Evolutionary conservation across 2,797 vertebrate species (phyloP), one percentile per base, ranked within the genome.

Genomic region (Linurgus olivaceus): DNA sequence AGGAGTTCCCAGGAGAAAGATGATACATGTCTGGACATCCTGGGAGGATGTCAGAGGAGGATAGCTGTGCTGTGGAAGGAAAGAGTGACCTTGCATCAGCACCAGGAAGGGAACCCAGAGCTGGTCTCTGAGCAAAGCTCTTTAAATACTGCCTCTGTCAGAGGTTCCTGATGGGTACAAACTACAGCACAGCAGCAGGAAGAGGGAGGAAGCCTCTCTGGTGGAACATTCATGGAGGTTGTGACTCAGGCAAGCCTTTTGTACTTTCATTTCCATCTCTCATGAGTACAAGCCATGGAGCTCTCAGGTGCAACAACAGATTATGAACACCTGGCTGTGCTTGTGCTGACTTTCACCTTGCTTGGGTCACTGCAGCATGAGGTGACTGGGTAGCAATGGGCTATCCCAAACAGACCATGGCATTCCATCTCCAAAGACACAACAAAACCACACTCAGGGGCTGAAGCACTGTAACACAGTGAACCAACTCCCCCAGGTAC

Each of bases 221-320:
- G 38, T 38, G 26, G 21, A 76, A 12, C 7, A 9, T 44, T 40
- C 2, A 0, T 51, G 31, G 35, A 66, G 33, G 17, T 0, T 1
- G 15, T 17, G 7, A 61, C 7, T 14, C 25, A 33, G n/a, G 14
- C 26, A 19, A 7, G 5, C 17, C 47, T 73, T 75, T 61, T n/a
- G 5, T 29, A 18, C 29, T 28, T 59, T 93, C 4, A 14, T 73
- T 83, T 86, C 23, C 9, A 42, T 38, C 50, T 71, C 52, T 86
- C 28, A 28, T 33, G 23, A 52, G 23, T 44, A 48, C 10, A 13
- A 62, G 42, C 38, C 65, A 24, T 13, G 9, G 18, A 52, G 9
- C 35, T 82, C 79, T 73, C 44, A 44, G 24, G 20, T 37, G 28
- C 40, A 88, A 58, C 48, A 79, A 65, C 9, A 62, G 31, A 50